phyloP scores from a whole-genome alignment of 1,140 invertebrate genomes.

The Hylaeus anthracinus region DNA sequence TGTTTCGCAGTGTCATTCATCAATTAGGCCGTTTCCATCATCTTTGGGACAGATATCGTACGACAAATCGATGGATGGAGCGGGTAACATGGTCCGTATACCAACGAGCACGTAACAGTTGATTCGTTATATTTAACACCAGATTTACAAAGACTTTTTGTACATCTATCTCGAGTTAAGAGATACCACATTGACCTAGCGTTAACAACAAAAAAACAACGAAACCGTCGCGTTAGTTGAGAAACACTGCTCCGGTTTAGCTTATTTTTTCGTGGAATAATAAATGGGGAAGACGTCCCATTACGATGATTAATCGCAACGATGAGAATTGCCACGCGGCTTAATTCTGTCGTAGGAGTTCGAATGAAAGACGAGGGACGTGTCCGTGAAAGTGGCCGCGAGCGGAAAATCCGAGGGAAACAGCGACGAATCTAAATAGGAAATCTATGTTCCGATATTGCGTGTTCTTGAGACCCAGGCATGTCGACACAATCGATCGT shows the following conservation, averaged over 20 bases:
- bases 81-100: neutral
- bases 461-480: neutral
- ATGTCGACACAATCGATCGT: conserved; percentile 27
- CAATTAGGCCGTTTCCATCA: neutral
- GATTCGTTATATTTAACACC: neutral
- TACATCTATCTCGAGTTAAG: no score
- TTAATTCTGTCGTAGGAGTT: neutral
- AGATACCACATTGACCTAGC: no score
- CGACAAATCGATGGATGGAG: conserved; percentile 14
- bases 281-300: neutral
- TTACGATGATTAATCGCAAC: neutral
- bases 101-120: neutral
- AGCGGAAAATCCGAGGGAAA: conserved; percentile 13
- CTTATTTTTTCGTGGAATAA: no score
- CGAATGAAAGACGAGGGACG: neutral
- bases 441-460: conserved; percentile 35
- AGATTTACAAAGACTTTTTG: no score
- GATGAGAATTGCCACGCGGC: neutral
- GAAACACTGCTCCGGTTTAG: no score
- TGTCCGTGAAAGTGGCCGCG: neutral
- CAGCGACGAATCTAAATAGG: conserved; percentile 34
- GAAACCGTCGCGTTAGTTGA: no score
- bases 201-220: no score
- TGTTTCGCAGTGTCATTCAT: conserved; percentile 13
- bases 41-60: neutral